A percentile compares a stretch with the other conserved stretches of the same genome.
These are phyloP conservation scores for Oscheius sp. DNA, from an alignment of 1,140 invertebrate species.

Conservation along the genomic window DNA sequence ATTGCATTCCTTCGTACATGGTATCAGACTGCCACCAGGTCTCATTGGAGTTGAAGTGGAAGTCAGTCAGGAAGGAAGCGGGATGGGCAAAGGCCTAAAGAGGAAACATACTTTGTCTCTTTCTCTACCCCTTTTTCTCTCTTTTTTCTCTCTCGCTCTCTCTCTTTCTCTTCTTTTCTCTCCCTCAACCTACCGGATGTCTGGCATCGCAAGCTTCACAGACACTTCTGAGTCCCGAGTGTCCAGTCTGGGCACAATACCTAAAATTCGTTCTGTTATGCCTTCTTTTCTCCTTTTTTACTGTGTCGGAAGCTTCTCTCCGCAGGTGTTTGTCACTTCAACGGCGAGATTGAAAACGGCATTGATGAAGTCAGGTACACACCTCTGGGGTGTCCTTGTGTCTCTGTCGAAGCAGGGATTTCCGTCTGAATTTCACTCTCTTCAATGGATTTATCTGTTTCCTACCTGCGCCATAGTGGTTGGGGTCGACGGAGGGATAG, in stretches of 20 bases:
- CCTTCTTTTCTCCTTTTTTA: too few relatives aligned
- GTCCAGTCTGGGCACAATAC: constrained; percentile 77
- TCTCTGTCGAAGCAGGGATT: constrained; percentile 65
- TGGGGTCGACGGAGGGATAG: constrained; percentile 35
- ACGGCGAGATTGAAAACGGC: constrained; percentile 82
- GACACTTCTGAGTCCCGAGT: constrained; percentile 43
- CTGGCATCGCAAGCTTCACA: constrained; percentile 56
- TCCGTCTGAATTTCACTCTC: constrained; percentile 39
- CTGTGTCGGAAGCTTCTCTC: constrained; percentile 69
- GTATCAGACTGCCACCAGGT: constrained; percentile 99
- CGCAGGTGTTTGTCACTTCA: constrained; percentile 92
- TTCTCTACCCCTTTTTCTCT: too few relatives aligned
- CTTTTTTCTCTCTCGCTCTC: too few relatives aligned
- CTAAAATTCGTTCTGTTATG: constrained; percentile 48
- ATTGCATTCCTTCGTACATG: constrained; percentile 86
- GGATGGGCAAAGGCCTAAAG: constrained; percentile 69
- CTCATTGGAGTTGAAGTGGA: constrained; percentile 79
- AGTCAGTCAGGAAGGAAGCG: constrained; percentile 81
- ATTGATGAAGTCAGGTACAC: constrained; percentile 92
- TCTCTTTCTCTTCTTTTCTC: constrained; percentile 59
- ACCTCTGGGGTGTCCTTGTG: constrained; percentile 71
- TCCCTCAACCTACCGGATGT: background rate
- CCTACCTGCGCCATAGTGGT: constrained; percentile 33
- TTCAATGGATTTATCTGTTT: background rate
- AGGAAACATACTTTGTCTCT: constrained; percentile 71